Conservation (phyloP, 2,113 vertebrate species). For the Cinclus cinclus region DNA sequence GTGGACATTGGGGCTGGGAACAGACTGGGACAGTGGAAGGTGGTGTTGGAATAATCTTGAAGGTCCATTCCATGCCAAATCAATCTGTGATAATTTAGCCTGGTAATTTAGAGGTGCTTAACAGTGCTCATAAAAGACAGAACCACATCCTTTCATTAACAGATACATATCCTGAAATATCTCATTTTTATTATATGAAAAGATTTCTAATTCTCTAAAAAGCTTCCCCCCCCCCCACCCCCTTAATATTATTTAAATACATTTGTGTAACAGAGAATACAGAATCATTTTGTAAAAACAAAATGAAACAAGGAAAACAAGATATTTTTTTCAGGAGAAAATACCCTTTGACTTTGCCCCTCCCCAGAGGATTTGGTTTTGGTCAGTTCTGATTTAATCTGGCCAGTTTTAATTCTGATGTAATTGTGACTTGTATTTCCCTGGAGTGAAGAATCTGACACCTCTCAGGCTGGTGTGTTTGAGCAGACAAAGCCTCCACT, state of each 20-base stretch:
- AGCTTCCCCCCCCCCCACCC: not conserved
- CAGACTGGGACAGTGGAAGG: accelerated
- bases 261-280: not conserved
- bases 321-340: not conserved
- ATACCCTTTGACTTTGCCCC: not conserved
- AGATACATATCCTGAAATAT: not conserved
- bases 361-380: not conserved
- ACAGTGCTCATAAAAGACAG: not conserved
- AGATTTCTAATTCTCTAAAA: not conserved
- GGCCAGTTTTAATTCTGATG: not conserved
- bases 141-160: not conserved
- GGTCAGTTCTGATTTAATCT: conserved; percentile 6
- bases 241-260: not conserved
- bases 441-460: conserved; percentile 23
- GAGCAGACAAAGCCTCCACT: conserved; percentile 23
- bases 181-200: not conserved
- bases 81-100: not conserved
- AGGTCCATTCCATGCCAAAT: not conserved
- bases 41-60: not conserved
- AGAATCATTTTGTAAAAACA: not conserved
- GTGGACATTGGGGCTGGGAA: accelerated
- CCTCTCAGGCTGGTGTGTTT: not conserved
- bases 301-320: not conserved
- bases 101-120: not conserved
- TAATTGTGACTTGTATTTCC: not conserved